Conservation (phyloP, 2,113 vertebrate genomes). For the Elanoides forficatus region DNA sequence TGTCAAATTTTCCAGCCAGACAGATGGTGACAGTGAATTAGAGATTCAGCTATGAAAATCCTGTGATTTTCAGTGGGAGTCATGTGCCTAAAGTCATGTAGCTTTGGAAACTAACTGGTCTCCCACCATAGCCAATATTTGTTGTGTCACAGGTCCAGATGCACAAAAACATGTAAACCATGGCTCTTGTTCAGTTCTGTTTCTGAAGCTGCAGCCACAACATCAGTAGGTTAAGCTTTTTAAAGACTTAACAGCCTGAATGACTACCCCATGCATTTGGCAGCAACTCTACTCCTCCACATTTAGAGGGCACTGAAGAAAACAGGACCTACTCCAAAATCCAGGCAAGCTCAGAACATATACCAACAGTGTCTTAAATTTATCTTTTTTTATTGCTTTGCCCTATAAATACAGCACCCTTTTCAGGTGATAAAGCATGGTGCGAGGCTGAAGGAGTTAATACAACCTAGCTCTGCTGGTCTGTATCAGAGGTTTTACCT, state of each 20-base stretch:
- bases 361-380: background rate
- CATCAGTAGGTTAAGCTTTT: background rate
- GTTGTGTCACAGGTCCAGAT: background rate
- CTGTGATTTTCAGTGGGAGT: background rate
- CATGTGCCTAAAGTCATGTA: background rate
- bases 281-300: background rate
- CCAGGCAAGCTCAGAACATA: background rate
- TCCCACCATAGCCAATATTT: background rate
- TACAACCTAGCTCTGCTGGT: background rate
- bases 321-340: background rate
- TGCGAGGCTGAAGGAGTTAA: background rate
- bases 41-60: background rate
- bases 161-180: background rate
- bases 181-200: background rate
- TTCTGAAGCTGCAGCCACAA: constrained; percentile 9
- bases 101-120: background rate
- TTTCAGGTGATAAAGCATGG: background rate
- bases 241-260: background rate
- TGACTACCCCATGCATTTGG: background rate
- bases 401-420: background rate
- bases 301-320: background rate
- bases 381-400: background rate
- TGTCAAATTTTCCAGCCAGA: background rate
- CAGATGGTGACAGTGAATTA: background rate
- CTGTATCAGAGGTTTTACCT: background rate